Evolutionary conservation across 2,888 invertebrate genomes (phyloP).

Genomic region (Drosophila stalkeri): DNA sequence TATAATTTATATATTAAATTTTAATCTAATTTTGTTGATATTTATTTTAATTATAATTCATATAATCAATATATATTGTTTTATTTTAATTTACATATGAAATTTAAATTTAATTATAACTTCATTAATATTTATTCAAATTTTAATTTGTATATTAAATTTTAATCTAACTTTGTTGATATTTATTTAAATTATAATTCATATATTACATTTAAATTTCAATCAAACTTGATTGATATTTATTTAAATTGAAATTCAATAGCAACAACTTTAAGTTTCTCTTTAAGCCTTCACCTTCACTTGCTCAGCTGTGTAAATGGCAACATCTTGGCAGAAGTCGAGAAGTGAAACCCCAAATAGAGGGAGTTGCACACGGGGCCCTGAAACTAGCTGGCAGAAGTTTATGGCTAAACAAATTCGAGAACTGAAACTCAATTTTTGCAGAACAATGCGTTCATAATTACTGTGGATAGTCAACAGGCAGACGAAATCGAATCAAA

Average conservation of each 20-base stretch:
- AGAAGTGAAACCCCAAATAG: background rate
- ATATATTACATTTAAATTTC: no score
- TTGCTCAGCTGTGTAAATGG: slow-evolving; percentile 52
- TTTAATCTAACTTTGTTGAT: no score
- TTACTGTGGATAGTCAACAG: slow-evolving; percentile 48
- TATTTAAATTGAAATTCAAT: slow-evolving; percentile 3
- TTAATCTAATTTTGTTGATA: no score
- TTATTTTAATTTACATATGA: no score
- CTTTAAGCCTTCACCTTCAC: slow-evolving; percentile 40
- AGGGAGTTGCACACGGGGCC: background rate
- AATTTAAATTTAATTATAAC: no score
- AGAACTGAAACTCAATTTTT: slow-evolving; percentile 71
- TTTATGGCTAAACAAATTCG: slow-evolving; percentile 67
- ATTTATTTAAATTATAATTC: no score
- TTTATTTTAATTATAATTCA: no score
- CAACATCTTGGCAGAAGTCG: slow-evolving; percentile 50
- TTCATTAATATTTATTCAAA: no score
- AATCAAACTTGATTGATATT: background rate
- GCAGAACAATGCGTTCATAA: slow-evolving; percentile 76
- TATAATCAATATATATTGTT: no score
- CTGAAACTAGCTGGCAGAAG: slow-evolving; percentile 48
- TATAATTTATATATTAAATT: no score
- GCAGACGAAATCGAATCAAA: slow-evolving; percentile 64
- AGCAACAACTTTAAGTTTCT: background rate
- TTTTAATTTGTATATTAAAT: no score